Conservation (phyloP, 2,113 vertebrate genomes). For the Hoplias malabaricus region DNA sequence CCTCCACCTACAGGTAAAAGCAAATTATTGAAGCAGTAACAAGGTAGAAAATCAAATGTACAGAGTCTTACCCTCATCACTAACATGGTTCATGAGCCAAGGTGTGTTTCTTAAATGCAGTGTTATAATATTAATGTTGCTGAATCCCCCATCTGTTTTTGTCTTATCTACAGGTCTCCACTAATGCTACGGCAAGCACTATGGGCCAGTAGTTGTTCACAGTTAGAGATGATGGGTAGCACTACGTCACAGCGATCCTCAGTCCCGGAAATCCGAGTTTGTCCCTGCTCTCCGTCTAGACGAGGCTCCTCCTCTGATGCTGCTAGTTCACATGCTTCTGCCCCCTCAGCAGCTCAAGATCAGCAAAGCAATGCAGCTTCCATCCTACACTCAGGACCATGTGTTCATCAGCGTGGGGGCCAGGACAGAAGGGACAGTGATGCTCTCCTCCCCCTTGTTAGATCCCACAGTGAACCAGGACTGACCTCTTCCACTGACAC, state of each 20-base stretch:
- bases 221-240: constrained; percentile 77
- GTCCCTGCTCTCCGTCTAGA: constrained; percentile 60
- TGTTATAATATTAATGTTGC: not conserved
- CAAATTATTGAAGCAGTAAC: not conserved
- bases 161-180: constrained; percentile 67
- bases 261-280: constrained; percentile 80
- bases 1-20: constrained; percentile 69
- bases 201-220: constrained; percentile 87
- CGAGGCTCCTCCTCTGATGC: constrained; percentile 46
- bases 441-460: constrained; percentile 61
- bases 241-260: constrained; percentile 63
- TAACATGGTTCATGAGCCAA: not conserved
- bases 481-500: constrained; percentile 69
- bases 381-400: constrained; percentile 51
- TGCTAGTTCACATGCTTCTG: constrained; percentile 1
- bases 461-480: constrained; percentile 91
- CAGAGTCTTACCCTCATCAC: not conserved
- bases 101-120: not conserved
- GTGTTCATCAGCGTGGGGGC: constrained; percentile 70
- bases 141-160: not conserved
- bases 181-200: constrained; percentile 70
- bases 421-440: constrained; percentile 56
- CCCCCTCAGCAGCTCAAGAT: constrained; percentile 34
- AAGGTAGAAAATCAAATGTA: not conserved
- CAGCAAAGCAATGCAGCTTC: constrained; percentile 2